Percentiles rank a stretch among this genome's conserved stretches.
Conservation (phyloP, 2,797 vertebrate genomes). For the Pteropus rufus region DNA sequence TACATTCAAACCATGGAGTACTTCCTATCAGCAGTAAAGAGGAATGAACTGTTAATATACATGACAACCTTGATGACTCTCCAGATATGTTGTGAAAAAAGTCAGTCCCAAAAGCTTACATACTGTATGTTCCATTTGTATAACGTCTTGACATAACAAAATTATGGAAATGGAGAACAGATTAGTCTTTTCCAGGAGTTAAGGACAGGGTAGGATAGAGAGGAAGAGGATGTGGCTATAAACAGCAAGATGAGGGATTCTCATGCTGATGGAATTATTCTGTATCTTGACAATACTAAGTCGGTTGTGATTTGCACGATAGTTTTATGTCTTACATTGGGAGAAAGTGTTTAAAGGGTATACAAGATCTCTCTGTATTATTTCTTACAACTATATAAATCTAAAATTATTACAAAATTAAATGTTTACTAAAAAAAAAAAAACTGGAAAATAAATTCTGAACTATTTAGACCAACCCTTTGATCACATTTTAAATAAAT, state of each 20-base stretch:
- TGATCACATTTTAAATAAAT: not conserved
- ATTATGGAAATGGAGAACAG: not conserved
- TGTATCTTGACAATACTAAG: not conserved
- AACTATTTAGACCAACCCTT: not conserved
- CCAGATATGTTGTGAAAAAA: not conserved
- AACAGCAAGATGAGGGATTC: not conserved
- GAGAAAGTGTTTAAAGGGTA: not conserved
- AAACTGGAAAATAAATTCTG: not conserved
- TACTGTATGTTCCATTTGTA: not conserved
- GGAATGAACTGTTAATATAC: not conserved
- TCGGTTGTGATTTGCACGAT: not conserved
- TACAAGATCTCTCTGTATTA: not conserved
- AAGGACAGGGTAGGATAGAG: not conserved
- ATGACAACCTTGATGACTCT: not conserved
- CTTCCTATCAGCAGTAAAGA: not conserved
- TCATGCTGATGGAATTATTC: not conserved
- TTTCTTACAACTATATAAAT: not conserved
- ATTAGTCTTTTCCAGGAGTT: not conserved
- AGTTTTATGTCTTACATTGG: not conserved
- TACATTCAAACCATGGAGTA: not conserved
- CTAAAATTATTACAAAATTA: not conserved
- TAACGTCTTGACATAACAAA: not conserved
- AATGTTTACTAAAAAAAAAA: not conserved
- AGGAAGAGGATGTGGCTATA: not conserved
- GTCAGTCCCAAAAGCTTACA: not conserved